Conservation (phyloP, 2,113 vertebrate genomes). For the Pelusios castaneus region DNA sequence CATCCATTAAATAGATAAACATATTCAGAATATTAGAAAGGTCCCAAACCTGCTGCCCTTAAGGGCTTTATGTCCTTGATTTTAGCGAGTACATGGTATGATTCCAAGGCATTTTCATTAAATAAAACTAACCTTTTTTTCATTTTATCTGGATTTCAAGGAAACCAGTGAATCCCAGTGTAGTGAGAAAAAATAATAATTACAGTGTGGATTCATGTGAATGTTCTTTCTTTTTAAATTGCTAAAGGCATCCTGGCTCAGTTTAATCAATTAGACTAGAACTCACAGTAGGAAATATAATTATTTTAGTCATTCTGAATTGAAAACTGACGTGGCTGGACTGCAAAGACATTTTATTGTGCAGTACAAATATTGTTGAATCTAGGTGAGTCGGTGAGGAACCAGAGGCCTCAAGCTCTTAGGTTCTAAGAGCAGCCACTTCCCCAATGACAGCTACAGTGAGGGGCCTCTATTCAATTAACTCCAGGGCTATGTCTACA, state of each 20-base stretch:
- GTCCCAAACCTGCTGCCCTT: not conserved
- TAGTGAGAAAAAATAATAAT: rapidly evolving
- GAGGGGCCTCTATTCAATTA: rapidly evolving
- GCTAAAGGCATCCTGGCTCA: not conserved
- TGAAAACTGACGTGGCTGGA: not conserved
- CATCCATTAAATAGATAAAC: not conserved
- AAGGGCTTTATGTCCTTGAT: not conserved
- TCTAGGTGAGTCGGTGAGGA: rapidly evolving
- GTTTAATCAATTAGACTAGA: not conserved
- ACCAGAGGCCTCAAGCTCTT: rapidly evolving
- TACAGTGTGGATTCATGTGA: rapidly evolving
- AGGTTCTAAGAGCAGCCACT: not conserved
- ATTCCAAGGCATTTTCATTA: not conserved
- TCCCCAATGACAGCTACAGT: rapidly evolving
- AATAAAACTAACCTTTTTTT: rapidly evolving
- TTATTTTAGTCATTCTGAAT: not conserved
- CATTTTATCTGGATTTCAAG: not conserved
- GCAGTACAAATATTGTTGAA: rapidly evolving
- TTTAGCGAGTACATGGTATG: not conserved
- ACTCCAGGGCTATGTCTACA: no score
- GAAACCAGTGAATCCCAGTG: not conserved
- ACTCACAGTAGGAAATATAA: not conserved
- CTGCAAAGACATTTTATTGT: not conserved
- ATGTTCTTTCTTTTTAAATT: not conserved
- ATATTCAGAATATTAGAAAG: not conserved